These are phyloP conservation scores for Myotis planiceps DNA, from an alignment of 2,797 vertebrate genomes.

Conservation along the genomic window DNA sequence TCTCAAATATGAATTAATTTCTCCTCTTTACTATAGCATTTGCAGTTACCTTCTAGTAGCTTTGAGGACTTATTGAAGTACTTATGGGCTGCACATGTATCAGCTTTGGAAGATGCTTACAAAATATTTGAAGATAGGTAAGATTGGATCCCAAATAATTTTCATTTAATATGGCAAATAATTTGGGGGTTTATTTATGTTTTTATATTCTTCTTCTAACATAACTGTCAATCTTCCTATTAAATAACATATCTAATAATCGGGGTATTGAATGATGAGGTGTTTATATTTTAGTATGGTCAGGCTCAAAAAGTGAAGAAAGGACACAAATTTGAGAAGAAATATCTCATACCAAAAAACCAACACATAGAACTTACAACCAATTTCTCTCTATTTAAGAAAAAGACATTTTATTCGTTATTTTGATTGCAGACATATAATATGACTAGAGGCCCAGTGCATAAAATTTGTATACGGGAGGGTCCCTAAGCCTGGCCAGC, in stretches of 20 bases:
- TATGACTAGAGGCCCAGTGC: no score
- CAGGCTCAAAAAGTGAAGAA: background rate
- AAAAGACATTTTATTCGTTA: background rate
- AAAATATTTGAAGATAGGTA: constrained; percentile 84
- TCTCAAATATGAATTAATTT: background rate
- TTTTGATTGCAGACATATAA: background rate
- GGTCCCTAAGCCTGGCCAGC: no score
- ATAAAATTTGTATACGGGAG: no score
- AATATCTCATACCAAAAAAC: background rate
- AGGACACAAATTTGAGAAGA: background rate
- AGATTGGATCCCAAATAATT: background rate
- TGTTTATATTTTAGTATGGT: background rate
- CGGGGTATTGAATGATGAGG: background rate
- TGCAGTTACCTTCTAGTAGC: constrained; percentile 77
- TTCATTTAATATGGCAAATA: background rate
- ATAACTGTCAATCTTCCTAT: background rate
- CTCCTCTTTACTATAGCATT: constrained; percentile 82
- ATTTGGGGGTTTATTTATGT: background rate
- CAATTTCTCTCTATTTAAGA: background rate
- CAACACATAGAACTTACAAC: background rate
- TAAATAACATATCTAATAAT: background rate
- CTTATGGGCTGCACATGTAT: constrained; percentile 89
- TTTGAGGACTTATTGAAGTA: constrained; percentile 85
- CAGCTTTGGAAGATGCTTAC: constrained; percentile 67
- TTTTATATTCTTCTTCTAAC: background rate